These are phyloP conservation scores for Neocloeon triangulifer DNA, from an alignment of 1,140 invertebrate genomes.

Conservation along the genomic window DNA sequence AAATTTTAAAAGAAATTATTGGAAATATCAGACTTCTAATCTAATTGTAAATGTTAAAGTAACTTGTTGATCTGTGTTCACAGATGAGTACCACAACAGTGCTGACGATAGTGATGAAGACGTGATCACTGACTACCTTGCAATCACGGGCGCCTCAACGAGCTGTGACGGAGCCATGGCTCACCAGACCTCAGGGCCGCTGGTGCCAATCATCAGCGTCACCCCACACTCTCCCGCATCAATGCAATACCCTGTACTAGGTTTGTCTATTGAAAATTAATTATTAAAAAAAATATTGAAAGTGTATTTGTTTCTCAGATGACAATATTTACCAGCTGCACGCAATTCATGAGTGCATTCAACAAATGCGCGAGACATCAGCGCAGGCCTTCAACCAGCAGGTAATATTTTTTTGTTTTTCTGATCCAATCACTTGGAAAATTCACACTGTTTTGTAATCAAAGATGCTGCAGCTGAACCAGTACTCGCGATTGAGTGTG, in stretches of 20 bases:
- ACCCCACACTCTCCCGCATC: conserved; percentile 57
- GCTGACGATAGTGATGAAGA: conserved; percentile 41
- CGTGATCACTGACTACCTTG: conserved; percentile 36
- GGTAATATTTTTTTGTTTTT: conserved; percentile 5
- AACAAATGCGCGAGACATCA: conserved; percentile 38
- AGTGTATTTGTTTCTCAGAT: conserved; percentile 21
- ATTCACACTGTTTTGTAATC: neutral
- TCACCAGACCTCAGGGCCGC: conserved; percentile 15
- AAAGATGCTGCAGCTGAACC: conserved; percentile 7
- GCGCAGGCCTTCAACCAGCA: conserved; percentile 7
- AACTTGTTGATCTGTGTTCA: no score
- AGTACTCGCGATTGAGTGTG: conserved; percentile 31
- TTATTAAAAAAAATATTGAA: conserved; percentile 3
- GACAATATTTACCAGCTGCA: conserved; percentile 53
- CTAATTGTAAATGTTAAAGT: no score
- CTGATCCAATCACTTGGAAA: neutral
- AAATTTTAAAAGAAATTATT: no score
- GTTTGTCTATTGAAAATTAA: conserved; percentile 16
- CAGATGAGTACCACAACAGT: conserved; percentile 25
- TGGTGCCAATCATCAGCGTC: conserved; percentile 62
- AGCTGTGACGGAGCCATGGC: conserved; percentile 10
- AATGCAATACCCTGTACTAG: conserved; percentile 34
- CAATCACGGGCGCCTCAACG: conserved; percentile 15
- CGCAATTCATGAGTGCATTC: conserved; percentile 46
- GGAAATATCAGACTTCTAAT: no score